Evolutionary conservation across 2,888 invertebrate species (phyloP).

Genomic region (Petrolisthes manimaculis): DNA sequence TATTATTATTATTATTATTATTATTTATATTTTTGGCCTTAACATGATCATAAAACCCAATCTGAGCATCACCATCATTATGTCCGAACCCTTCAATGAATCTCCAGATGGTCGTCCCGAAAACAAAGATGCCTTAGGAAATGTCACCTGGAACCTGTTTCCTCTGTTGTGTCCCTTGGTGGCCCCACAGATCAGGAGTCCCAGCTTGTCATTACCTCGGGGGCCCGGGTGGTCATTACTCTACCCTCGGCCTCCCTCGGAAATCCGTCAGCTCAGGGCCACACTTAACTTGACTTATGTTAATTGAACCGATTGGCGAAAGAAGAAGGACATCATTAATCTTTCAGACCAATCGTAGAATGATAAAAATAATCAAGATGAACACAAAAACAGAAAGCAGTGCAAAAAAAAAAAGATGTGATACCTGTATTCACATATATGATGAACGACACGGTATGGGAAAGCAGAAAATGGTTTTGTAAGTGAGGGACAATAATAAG

Average conservation of each 20-base stretch:
- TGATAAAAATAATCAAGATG: neutral
- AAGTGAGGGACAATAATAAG: conserved; percentile 13
- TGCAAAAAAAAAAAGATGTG: neutral
- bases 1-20: no score
- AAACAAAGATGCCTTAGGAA: neutral
- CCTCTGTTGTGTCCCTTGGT: neutral
- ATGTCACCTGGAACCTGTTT: neutral
- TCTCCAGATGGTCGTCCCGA: neutral
- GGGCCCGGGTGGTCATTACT: no score
- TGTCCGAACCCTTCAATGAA: neutral
- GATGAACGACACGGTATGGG: neutral
- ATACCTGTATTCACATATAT: no score
- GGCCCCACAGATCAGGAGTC: neutral
- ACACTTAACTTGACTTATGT: neutral
- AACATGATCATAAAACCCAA: no score
- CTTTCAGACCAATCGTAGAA: no score
- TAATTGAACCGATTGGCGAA: neutral
- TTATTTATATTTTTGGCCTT: no score
- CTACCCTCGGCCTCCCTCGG: neutral
- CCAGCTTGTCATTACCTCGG: neutral
- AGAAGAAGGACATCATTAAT: neutral
- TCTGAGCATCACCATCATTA: no score
- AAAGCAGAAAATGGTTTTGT: neutral
- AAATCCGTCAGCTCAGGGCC: neutral
- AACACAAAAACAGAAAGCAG: neutral